Conservation (phyloP, 2,797 vertebrate species). For the Arctocebus calabarensis region DNA sequence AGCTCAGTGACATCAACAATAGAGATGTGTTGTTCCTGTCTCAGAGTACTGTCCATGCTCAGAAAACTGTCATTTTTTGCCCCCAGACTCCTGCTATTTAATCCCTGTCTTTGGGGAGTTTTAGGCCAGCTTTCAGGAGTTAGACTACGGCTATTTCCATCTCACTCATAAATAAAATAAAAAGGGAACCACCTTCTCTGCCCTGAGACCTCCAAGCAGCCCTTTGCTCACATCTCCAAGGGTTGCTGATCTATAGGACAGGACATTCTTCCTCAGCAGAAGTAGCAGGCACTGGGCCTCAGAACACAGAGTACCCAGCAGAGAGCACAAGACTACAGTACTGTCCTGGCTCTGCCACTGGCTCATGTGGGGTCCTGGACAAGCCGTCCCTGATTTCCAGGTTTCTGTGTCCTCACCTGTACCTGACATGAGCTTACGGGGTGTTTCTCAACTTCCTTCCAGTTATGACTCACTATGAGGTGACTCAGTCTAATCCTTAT, state of each 20-base stretch:
- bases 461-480: background rate
- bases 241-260: background rate
- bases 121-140: background rate
- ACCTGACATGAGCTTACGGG: background rate
- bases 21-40: background rate
- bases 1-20: too few relatives aligned
- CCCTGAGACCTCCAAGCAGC: background rate
- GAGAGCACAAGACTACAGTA: background rate
- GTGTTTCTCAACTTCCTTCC: slow-evolving; percentile 13
- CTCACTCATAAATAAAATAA: background rate
- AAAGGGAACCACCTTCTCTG: background rate
- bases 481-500: slow-evolving; percentile 52
- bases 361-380: background rate
- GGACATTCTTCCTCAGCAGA: accelerated
- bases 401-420: background rate
- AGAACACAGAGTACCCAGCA: background rate
- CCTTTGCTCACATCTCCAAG: background rate
- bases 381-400: background rate
- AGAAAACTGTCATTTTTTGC: background rate
- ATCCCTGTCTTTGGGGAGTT: background rate
- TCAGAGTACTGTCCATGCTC: background rate
- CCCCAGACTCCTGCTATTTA: background rate
- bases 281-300: background rate
- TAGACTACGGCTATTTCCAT: background rate
- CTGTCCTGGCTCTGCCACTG: background rate